A percentile compares a stretch with the other conserved stretches of the same genome.
phyloP scores from a whole-genome alignment of 2,113 vertebrate genomes.

The Burhinus oedicnemus region DNA sequence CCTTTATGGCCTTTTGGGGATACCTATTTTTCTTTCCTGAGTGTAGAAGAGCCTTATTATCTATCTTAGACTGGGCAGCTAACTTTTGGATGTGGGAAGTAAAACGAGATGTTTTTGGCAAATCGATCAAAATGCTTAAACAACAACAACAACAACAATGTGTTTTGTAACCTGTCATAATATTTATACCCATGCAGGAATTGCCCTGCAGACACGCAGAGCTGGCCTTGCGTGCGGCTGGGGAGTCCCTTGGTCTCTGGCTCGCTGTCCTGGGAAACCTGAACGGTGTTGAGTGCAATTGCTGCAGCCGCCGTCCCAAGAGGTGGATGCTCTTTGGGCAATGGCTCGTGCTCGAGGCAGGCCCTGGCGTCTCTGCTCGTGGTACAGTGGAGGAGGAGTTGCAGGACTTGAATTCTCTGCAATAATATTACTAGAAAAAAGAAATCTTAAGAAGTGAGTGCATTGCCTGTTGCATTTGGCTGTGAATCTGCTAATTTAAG shows the following conservation, averaged over 20 bases:
- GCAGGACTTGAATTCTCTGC: not conserved
- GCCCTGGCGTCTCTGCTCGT: not conserved
- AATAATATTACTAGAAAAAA: not conserved
- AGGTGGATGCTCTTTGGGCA: not conserved
- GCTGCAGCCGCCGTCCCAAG: not conserved
- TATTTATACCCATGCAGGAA: fast-evolving
- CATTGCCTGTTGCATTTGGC: not conserved
- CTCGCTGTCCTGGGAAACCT: fast-evolving
- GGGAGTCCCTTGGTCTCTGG: not conserved
- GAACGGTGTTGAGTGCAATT: not conserved
- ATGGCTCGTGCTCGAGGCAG: fast-evolving
- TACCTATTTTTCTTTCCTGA: not conserved
- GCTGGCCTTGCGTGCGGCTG: not conserved
- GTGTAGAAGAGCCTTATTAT: not conserved
- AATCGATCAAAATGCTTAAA: not conserved
- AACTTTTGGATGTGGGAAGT: not conserved
- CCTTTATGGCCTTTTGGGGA: not conserved
- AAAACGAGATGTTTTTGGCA: not conserved
- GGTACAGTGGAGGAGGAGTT: not conserved
- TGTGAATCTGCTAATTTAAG: not conserved
- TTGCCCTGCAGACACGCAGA: not conserved
- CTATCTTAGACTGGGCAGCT: not conserved
- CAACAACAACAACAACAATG: not conserved
- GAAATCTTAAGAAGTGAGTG: not conserved
- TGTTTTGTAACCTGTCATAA: not conserved